Evolutionary conservation across 1,140 invertebrate species (phyloP).

Genomic region (Pseudomyrmex concolor): DNA sequence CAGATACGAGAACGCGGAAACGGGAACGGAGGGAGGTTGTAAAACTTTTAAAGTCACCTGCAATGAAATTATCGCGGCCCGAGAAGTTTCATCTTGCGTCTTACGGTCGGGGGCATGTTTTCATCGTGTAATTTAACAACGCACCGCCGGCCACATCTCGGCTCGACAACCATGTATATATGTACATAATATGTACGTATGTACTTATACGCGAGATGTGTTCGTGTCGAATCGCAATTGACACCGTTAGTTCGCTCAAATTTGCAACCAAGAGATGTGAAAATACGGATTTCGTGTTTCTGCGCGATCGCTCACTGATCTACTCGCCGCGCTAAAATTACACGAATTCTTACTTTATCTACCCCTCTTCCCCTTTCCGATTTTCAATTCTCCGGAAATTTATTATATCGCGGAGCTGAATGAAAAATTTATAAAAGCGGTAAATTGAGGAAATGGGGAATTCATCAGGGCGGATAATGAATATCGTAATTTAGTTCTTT

Average conservation of each 20-base stretch:
- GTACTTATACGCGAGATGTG: background rate
- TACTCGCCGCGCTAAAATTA: background rate
- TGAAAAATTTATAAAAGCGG: background rate
- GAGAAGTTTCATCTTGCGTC: conserved; percentile 9
- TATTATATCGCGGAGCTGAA: background rate
- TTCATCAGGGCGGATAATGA: background rate
- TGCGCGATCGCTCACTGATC: no score
- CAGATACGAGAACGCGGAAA: conserved; percentile 50
- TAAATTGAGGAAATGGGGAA: background rate
- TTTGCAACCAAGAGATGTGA: background rate
- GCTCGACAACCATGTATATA: background rate
- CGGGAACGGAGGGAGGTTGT: background rate
- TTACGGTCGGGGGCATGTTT: background rate
- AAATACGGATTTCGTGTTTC: background rate
- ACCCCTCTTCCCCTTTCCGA: no score
- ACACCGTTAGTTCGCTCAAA: conserved; percentile 14
- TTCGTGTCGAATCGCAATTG: conserved; percentile 13
- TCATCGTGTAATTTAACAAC: conserved; percentile 53
- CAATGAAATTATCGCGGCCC: conserved; percentile 54
- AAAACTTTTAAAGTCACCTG: conserved; percentile 60
- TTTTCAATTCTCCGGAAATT: background rate
- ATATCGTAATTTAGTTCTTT: no score
- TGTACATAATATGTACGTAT: no score
- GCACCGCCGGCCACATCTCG: background rate
- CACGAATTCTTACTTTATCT: background rate